These are phyloP conservation scores for Caenorhabditis japonica DNA, from an alignment of 2,888 invertebrate genomes.

Conservation along the genomic window DNA sequence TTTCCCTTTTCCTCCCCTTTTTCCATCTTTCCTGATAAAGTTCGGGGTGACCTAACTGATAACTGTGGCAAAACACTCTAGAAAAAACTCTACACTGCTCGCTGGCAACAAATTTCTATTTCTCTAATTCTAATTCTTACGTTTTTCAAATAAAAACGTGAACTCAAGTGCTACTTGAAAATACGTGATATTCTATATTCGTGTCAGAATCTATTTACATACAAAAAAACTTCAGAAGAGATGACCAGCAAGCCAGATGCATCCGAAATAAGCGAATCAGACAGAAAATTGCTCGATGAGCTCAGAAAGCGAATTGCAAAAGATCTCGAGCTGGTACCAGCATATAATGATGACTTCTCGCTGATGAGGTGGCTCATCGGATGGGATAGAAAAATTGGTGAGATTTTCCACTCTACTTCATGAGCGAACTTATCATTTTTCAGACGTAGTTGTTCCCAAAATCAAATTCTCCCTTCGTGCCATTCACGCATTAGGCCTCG, in stretches of 20 bases:
- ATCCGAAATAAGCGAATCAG: constrained; percentile 44
- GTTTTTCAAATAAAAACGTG: not conserved
- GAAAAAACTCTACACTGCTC: not conserved
- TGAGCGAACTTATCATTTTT: constrained; percentile 3
- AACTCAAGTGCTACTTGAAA: not conserved
- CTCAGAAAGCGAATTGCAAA: constrained; percentile 35
- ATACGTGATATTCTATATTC: not conserved
- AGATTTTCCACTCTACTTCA: constrained; percentile 1
- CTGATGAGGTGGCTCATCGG: constrained; percentile 73
- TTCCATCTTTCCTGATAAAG: constrained; percentile 17
- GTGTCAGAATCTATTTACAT: not conserved
- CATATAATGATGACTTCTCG: constrained; percentile 67
- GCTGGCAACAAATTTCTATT: constrained; percentile 1
- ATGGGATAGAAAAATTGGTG: constrained; percentile 72
- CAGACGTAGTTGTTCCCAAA: constrained; percentile 71
- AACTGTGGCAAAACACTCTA: not conserved
- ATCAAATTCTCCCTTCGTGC: constrained; percentile 67
- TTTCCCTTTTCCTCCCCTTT: constrained; percentile 11
- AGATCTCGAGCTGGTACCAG: constrained; percentile 68
- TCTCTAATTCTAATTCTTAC: not conserved
- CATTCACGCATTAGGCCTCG: constrained; percentile 68
- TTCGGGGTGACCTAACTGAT: constrained; percentile 26
- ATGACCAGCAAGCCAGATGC: constrained; percentile 24
- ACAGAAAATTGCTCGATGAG: constrained; percentile 51
- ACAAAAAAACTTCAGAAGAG: constrained; percentile 17